phyloP scores from a whole-genome alignment of 2,888 invertebrate genomes.

The Cyclophora albipunctata region DNA sequence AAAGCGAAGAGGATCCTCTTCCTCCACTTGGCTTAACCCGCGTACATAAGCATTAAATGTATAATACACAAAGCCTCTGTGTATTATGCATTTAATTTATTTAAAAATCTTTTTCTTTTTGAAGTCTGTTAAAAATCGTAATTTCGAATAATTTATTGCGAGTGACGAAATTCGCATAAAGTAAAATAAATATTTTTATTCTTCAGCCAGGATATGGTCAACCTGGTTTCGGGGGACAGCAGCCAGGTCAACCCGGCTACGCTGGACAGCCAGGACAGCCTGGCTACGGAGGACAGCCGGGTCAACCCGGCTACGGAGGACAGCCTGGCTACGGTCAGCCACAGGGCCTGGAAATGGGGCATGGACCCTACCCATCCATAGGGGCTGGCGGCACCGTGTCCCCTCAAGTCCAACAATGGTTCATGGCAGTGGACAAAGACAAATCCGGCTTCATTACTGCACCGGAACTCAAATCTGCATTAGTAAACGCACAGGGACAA shows the following conservation, averaged over 20 bases:
- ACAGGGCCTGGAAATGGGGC: constrained; percentile 57
- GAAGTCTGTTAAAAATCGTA: no score
- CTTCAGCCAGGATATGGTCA: background rate
- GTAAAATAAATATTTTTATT: background rate
- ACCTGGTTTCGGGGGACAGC: background rate
- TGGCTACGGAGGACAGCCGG: constrained; percentile 13
- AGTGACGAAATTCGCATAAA: no score
- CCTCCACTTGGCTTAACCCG: no score
- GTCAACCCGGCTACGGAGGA: constrained; percentile 11
- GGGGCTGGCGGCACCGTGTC: constrained; percentile 71
- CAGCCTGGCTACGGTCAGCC: constrained; percentile 11
- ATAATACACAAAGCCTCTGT: no score
- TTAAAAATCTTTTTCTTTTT: no score
- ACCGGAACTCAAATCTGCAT: constrained; percentile 83
- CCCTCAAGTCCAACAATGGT: constrained; percentile 90
- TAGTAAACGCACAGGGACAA: constrained; percentile 90
- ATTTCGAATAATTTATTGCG: no score
- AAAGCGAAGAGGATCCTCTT: no score
- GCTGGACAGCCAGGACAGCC: constrained; percentile 37
- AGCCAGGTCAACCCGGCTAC: constrained; percentile 18
- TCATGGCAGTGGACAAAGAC: constrained; percentile 87
- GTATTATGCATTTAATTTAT: no score
- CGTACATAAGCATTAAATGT: no score
- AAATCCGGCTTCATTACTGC: constrained; percentile 88
- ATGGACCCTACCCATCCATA: constrained; percentile 65